A percentile compares a stretch with the other conserved stretches of the same genome.
These are phyloP conservation scores for Euleptes europaea DNA, from an alignment of 2,113 vertebrate genomes.

Conservation along the genomic window DNA sequence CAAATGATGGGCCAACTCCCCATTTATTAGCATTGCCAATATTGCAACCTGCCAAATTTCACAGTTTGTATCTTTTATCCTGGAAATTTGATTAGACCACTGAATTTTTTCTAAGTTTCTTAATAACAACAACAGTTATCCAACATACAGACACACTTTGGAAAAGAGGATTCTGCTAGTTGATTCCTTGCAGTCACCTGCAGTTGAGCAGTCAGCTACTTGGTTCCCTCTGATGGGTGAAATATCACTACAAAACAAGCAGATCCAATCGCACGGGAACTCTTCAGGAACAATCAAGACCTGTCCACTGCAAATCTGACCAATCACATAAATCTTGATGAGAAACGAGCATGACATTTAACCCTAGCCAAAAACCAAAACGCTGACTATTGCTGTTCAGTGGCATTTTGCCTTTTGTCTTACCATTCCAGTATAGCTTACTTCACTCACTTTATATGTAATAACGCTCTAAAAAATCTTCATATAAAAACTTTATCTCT, in stretches of 20 bases:
- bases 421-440: background rate
- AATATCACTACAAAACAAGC: constrained; percentile 18
- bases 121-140: background rate
- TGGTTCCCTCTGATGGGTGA: constrained; percentile 21
- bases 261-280: constrained; percentile 7
- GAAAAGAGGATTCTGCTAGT: background rate
- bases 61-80: background rate
- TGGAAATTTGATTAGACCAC: constrained; percentile 35
- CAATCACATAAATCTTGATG: background rate
- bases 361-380: background rate
- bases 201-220: background rate
- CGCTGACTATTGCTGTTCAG: background rate
- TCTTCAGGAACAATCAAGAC: background rate
- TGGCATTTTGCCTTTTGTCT: background rate
- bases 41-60: background rate
- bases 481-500: background rate
- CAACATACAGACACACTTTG: constrained; percentile 1
- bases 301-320: background rate
- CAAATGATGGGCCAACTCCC: background rate
- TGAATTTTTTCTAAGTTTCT: constrained; percentile 41
- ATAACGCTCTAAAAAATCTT: background rate
- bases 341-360: background rate
- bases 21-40: background rate
- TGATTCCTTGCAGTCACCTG: background rate
- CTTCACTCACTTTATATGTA: background rate